A percentile compares a stretch with the other conserved stretches of the same genome.
phyloP scores from a whole-genome alignment of 2,888 invertebrate species.

The Drosophila neutralis region DNA sequence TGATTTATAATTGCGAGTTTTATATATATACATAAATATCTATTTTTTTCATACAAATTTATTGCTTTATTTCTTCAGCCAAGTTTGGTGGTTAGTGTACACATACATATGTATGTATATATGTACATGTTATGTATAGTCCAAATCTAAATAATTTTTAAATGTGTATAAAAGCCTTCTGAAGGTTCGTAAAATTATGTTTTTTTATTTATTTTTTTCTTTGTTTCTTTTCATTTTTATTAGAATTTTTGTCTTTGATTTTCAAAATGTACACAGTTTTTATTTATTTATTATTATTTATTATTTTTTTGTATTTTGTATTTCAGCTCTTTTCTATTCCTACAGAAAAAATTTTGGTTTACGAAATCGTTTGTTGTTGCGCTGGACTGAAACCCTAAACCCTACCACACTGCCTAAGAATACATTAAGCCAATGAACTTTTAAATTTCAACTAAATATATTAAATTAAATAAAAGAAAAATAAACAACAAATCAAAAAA shows the following conservation, averaged over 20 bases:
- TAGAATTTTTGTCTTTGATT: constrained; percentile 70
- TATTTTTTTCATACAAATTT: constrained; percentile 40
- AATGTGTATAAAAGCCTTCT: constrained; percentile 53
- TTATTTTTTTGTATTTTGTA: constrained; percentile 34
- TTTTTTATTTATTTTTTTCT: constrained; percentile 3
- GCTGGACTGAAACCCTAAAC: constrained; percentile 59
- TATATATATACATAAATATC: constrained; percentile 46
- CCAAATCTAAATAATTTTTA: constrained; percentile 42
- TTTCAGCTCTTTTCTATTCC: constrained; percentile 60
- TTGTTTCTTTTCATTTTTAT: constrained; percentile 49
- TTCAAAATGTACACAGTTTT: constrained; percentile 66
- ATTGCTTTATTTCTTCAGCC: constrained; percentile 39
- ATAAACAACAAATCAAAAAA: constrained; percentile 6
- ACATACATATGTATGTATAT: constrained; percentile 18
- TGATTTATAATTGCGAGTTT: constrained; percentile 45
- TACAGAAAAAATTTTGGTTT: constrained; percentile 74
- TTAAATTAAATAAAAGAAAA: constrained; percentile 27
- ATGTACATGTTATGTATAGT: constrained; percentile 34
- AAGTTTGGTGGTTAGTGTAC: constrained; percentile 46
- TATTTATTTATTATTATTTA: constrained; percentile 8
- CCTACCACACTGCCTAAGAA: constrained; percentile 58
- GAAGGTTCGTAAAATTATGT: constrained; percentile 36
- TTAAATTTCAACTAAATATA: constrained; percentile 42
- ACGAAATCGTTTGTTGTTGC: constrained; percentile 54
- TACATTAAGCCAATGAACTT: constrained; percentile 46